A percentile compares a stretch with the other conserved stretches of the same genome.
phyloP scores from a whole-genome alignment of 2,888 invertebrate genomes.

The Tetanocera ferruginea region DNA sequence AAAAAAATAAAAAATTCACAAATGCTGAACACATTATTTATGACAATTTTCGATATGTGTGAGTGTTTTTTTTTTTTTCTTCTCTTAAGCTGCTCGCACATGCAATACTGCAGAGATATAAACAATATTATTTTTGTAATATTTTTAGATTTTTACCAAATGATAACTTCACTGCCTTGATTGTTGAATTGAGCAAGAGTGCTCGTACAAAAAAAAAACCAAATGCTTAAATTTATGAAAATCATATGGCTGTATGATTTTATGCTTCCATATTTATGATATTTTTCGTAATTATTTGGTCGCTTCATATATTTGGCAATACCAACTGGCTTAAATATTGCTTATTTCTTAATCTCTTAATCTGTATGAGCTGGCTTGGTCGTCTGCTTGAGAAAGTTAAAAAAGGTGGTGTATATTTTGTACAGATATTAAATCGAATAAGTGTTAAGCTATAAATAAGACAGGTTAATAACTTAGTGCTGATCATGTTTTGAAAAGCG shows the following conservation, averaged over 20 bases:
- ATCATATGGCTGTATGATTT: background rate
- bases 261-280: background rate
- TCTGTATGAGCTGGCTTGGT: background rate
- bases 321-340: constrained; percentile 29
- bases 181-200: background rate
- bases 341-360: constrained; percentile 28
- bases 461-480: no score
- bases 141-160: constrained; percentile 15
- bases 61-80: background rate
- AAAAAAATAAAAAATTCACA: no score
- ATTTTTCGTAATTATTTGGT: background rate
- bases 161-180: constrained; percentile 1
- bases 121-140: constrained; percentile 5
- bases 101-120: background rate
- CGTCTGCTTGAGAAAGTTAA: constrained; percentile 20
- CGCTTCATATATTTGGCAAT: background rate
- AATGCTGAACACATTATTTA: constrained; percentile 45
- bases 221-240: background rate
- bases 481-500: no score
- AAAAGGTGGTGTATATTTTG: background rate
- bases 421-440: no score
- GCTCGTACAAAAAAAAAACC: background rate
- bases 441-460: no score
- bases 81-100: background rate
- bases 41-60: constrained; percentile 41